A percentile compares a stretch with the other conserved stretches of the same genome.
Conservation (phyloP, 2,797 vertebrate genomes). For the Mastacembelus armatus region DNA sequence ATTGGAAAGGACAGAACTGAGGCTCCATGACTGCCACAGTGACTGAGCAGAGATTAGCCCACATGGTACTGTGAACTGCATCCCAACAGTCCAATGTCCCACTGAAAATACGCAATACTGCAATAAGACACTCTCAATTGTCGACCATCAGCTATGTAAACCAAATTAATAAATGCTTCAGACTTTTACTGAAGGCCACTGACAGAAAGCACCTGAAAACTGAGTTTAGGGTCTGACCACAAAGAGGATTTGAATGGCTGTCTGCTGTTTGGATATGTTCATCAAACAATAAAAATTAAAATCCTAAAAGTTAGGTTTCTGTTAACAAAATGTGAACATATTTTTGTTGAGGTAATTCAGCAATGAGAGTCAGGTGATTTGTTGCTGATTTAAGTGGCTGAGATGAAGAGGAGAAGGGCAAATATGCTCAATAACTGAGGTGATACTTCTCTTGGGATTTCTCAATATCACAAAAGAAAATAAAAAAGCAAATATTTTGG, state of each 20-base stretch:
- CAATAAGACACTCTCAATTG: too few species aligned
- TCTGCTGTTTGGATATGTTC: neutral
- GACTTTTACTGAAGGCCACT: conserved; percentile 9
- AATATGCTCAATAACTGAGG: too few species aligned
- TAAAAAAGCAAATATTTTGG: neutral
- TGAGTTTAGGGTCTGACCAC: neutral
- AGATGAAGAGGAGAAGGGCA: neutral
- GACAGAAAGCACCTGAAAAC: neutral
- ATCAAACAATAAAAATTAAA: neutral
- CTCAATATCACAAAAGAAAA: neutral
- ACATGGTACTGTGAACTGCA: conserved; percentile 13
- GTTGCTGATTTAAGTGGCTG: neutral
- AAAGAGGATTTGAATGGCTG: neutral
- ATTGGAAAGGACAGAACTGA: conserved; percentile 48
- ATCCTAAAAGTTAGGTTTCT: neutral
- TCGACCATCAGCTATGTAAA: conserved; percentile 33
- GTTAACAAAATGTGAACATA: neutral
- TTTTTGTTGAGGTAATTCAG: neutral
- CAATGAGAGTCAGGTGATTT: neutral
- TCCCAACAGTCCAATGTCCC: conserved; percentile 26
- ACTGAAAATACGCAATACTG: too few species aligned
- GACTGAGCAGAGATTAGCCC: conserved; percentile 51
- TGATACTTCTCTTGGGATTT: neutral
- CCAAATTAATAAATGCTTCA: neutral
- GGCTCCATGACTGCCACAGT: conserved; percentile 66